Base-by-base conservation (phyloP, 2,888 invertebrate species). In the Ctena decussata region DNA sequence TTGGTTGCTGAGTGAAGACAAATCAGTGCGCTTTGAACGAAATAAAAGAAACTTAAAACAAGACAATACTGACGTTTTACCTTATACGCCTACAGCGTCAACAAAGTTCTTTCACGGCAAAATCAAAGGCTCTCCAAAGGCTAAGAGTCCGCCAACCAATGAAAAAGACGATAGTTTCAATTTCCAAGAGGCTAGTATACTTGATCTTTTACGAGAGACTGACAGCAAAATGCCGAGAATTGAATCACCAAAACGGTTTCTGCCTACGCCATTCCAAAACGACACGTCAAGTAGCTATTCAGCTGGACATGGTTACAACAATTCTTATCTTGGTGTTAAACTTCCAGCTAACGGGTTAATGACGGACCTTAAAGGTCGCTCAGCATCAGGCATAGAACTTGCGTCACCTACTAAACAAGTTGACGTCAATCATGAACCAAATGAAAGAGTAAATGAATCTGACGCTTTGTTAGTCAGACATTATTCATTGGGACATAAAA, bases 1-100 rank as follows among this genome's bases (percentile, higher is more conserved):
- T 85, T 96, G 96, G 93, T 90, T 96, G 69, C 80, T 90, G 3
- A 93, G 92, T 3, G 96, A 96, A 84, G 94, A 95, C 80, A 80
- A 80, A 37, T 53, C 79, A 35, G 77, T 91, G 0, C 84, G 93
- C 27, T 74, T 37, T 21, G 78, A 74, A 15, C 71, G 92, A 65
- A 49, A 91, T 0, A 44, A 84, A 72, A 71, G 82, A n/a, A 77
- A 70, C 32, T 79, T 82, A 65, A 75, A 82, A 44, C 65, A 73
- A 44, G 72, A 35, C n/a, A 82, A 79, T 37, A 76, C 30, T 80
- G 44, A 76, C 37, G 80, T 83, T 44, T 60, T 49, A 18, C 76
- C 77, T 8, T 70, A 73, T 32, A 83, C 83, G 1, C 83, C 86
- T 1, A 80, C 57, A 2, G 53, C 75, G 8, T 18, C 72, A 5